Evolutionary conservation across 2,888 invertebrate genomes (phyloP), one percentile per base, ranked within the genome.

Genomic region (Dione vanillae): DNA sequence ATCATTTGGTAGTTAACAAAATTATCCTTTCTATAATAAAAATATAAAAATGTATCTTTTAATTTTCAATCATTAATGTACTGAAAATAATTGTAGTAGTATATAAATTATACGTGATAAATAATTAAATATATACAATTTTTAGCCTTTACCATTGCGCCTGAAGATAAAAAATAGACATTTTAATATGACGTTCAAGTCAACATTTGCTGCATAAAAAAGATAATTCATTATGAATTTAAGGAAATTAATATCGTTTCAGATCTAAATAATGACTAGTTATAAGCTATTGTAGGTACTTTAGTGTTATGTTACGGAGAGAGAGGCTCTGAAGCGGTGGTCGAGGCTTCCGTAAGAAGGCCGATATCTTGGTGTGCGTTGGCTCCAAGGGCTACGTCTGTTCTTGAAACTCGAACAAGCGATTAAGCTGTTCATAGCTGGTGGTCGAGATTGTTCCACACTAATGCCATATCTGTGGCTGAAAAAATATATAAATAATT

Each of bases 341-440:
- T 93, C 92, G 54, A 92, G 88, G 74, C 92, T 92, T 67, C 92
- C 92, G 75, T 91, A 92, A 0, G 89, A 82, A 43, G 92, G 92
- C 0, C 88, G 76, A 83, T 92, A 92, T 19, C 86, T 83, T 0
- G 90, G 89, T 0, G 88, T 88, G 69, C 92, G 88, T 75, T 90
- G 91, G 43, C 86, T 87, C 93, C 93, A 93, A 0, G 93, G 92
- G 64, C 89, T 88, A n/a, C 90, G 83, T 0, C 92, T 94, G 86
- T 96, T 96, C 84, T 96, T 96, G 91, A 95, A 96, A 86, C 96
- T 96, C 85, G 96, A 96, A 90, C 96, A 96, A 0, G 96, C 95
- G 72, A 96, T 96, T 72, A 96, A 90, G 70, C 96, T 96, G 89
- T 96, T 96, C 95, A 96, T 96, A 64, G 94, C 96, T n/a, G 95